phyloP scores from a whole-genome alignment of 2,113 vertebrate genomes.

The Alouatta palliata region DNA sequence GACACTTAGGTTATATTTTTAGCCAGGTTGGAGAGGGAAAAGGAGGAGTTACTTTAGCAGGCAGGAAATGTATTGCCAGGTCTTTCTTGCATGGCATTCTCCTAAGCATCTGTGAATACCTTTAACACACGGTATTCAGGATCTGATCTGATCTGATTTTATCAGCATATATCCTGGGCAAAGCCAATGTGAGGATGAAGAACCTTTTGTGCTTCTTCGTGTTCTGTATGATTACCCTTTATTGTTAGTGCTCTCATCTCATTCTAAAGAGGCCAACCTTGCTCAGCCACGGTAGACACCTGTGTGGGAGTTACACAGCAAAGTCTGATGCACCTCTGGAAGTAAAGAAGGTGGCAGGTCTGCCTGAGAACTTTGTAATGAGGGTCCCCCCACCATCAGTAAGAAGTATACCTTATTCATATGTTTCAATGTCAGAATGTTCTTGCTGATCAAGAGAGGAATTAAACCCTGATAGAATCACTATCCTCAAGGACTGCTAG shows the following conservation, averaged over 20 bases:
- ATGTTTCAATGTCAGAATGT: constrained; percentile 15
- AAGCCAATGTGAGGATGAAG: background rate
- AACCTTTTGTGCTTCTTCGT: background rate
- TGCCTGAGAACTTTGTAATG: background rate
- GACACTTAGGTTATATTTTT: constrained; percentile 67
- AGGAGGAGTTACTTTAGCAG: background rate
- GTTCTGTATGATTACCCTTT: background rate
- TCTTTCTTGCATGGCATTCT: constrained; percentile 33
- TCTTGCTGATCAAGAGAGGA: constrained; percentile 37
- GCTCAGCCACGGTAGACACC: background rate
- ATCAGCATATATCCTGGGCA: background rate
- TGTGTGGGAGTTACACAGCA: background rate
- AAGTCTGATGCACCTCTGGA: background rate
- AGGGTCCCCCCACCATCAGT: background rate
- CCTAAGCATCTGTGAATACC: background rate
- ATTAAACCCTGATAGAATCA: constrained; percentile 29
- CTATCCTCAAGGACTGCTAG: background rate
- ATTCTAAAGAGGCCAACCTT: background rate
- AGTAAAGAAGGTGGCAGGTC: background rate
- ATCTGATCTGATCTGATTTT: constrained; percentile 24
- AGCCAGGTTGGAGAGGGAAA: constrained; percentile 15
- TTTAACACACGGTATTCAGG: background rate
- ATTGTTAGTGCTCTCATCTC: background rate
- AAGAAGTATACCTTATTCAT: constrained; percentile 26
- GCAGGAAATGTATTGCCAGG: constrained; percentile 14